phyloP scores from a whole-genome alignment of 2,888 invertebrate genomes.

The Pycnomerus fuliginosus region DNA sequence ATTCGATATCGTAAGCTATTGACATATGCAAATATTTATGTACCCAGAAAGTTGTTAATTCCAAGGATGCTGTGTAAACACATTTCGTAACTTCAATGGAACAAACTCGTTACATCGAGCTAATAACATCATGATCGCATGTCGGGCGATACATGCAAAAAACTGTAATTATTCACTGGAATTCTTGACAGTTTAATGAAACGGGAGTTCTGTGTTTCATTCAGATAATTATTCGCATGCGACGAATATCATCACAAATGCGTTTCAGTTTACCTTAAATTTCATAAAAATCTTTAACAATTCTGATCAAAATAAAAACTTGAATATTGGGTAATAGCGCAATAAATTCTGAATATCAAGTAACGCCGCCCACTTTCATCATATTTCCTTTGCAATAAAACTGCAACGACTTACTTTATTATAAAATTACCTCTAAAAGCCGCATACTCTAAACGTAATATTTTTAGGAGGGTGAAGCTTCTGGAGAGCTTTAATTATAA shows the following conservation, averaged over 20 bases:
- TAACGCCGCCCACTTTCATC: too few species aligned
- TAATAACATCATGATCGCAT: slow-evolving; percentile 14
- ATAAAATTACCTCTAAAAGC: too few species aligned
- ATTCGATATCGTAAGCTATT: slow-evolving; percentile 3
- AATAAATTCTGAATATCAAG: slow-evolving; percentile 1
- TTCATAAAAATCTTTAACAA: too few species aligned
- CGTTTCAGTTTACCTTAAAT: too few species aligned
- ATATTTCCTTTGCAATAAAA: too few species aligned
- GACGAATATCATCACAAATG: too few species aligned
- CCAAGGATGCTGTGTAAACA: slow-evolving; percentile 1
- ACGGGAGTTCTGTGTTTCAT: slow-evolving; percentile 15
- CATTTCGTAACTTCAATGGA: not conserved
- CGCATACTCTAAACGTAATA: too few species aligned
- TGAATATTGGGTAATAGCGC: not conserved
- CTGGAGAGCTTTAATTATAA: too few species aligned
- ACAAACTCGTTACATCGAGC: slow-evolving; percentile 5
- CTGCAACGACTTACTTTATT: too few species aligned
- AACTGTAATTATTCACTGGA: slow-evolving; percentile 15
- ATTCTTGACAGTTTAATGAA: slow-evolving; percentile 19
- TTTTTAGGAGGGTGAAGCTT: too few species aligned
- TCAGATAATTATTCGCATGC: too few species aligned
- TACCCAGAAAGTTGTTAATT: slow-evolving; percentile 6
- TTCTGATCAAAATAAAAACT: too few species aligned
- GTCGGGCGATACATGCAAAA: slow-evolving; percentile 14
- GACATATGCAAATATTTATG: slow-evolving; percentile 11